phyloP scores from a whole-genome alignment of 2,888 invertebrate species.

The Drosophila mercatorum region DNA sequence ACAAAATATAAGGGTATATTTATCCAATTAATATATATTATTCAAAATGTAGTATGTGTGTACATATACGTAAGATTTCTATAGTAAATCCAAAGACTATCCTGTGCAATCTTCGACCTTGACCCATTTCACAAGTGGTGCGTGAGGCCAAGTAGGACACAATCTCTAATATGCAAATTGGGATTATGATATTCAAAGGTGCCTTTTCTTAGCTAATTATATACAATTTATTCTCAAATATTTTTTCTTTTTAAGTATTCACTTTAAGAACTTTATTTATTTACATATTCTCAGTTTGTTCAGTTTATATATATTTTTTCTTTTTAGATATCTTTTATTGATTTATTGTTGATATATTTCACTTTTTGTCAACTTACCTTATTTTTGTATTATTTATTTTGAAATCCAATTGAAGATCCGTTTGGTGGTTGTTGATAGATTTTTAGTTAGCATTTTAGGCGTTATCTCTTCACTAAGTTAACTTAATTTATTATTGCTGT shows the following conservation, averaged over 20 bases:
- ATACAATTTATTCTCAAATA: background rate
- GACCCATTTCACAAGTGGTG: constrained; percentile 11
- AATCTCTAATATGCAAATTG: background rate
- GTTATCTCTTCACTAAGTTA: constrained; percentile 29
- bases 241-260: background rate
- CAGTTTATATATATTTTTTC: background rate
- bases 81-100: too few relatives aligned
- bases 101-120: constrained; percentile 18
- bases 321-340: background rate
- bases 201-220: background rate
- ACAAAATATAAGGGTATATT: background rate
- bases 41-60: background rate
- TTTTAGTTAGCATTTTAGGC: constrained; percentile 47
- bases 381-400: constrained; percentile 10
- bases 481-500: constrained; percentile 24
- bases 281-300: too few relatives aligned
- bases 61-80: too few relatives aligned
- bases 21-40: background rate
- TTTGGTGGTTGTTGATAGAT: constrained; percentile 25
- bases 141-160: background rate
- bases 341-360: background rate
- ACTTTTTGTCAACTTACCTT: constrained; percentile 19
- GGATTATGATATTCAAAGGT: background rate
- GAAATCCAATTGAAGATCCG: constrained; percentile 23
- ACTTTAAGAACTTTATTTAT: too few relatives aligned